Evolutionary conservation across 1,140 invertebrate species (phyloP), one percentile per base, ranked within the genome.

Genomic region (Myzus persicae): DNA sequence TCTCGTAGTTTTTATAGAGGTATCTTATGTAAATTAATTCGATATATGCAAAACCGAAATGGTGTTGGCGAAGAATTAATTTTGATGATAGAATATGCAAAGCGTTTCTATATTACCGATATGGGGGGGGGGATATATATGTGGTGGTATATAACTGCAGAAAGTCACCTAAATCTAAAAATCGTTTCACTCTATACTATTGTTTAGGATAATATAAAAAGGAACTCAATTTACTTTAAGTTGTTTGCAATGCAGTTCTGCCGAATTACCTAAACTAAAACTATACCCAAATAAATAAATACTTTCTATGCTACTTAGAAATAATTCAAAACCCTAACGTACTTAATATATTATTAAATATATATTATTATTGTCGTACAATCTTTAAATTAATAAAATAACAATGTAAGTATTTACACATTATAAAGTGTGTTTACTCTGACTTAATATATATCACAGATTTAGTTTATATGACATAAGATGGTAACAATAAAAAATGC

Each of bases 21-120:
- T 48, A 24, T 48, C 46, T 51, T 93, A 93, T 93, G 46, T 42
- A 93, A 93, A 93, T 93, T 48, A 85, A 93, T 51, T 93, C 38
- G 36, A 93, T 93, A 40, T 91, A 91, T 46, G 36, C 42, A 46
- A 82, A 82, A 85, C 36, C 14, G 31, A 42, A 82, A 91, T 40
- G 44, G 91, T 24, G n/a, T 51, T 51, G 1, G 76, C 20, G 11
- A 54, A n/a, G 31, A 54, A 93, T 85, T 85, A 38, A 85, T 93
- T 51, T 84, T 26, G 11, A 82, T 42, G 81, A 93, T 36, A 20
- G 31, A 59, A 67, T n/a, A 90, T 26, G 38, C 59, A 67, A 90
- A 42, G 18, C 54, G 26, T 20, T 5, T 90, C 18, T 40, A 40
- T 22, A 22, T 38, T 36, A 48, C 5, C 0, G 48, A 22, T 24